Base-by-base conservation (phyloP, 2,797 vertebrate genomes). In the Scleropages formosus region DNA sequence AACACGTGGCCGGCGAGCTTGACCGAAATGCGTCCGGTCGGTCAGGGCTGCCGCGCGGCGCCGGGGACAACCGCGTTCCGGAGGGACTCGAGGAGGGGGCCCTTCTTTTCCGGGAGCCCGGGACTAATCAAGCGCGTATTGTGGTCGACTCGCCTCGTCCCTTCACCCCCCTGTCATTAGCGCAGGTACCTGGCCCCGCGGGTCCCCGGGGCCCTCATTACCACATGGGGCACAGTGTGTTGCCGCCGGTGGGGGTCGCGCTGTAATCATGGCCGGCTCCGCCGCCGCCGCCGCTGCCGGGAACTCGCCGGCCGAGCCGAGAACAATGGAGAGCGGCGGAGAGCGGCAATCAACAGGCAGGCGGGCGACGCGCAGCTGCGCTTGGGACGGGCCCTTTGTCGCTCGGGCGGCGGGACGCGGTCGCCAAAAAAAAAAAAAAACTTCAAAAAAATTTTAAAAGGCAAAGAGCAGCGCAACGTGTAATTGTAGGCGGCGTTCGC, bases 341-440 rank as follows among this genome's bases (percentile, higher is more conserved):
- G 39, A 59, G 22, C 39, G 9, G 64, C 31, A 75, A 75, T 75
- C 74, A 68, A 58, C 31, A n/a, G 53, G 46, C 65, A 46, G 49
- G 65, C 39, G 46, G 68, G 49, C 49, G 44, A 68, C 20, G 10
- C 1, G 39, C n/a, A 18, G 44, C 10, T 13, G 11, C 22, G 44
- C 16, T 39, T 6, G 31, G 31, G 31, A 39, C 31, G 2, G 31
- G 31, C 31, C 2, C 6, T 39, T 39, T 39, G 31, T 39, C 31
- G 39, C 31, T 39, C 10, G 1, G 61, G 24, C 7, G 16, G 61
- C 61, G 8, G 26, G 26, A 26, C 26, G n/a, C 9, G 9, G 39
- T 20, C 11, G 65, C 8, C 15, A 11, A 68, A 47, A 24, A 20
- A 4, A n/a, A 46, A n/a, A 65, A 18, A 15, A 39, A 31, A 39